phyloP scores from a whole-genome alignment of 2,888 invertebrate genomes.

The Punctoribates punctum region DNA sequence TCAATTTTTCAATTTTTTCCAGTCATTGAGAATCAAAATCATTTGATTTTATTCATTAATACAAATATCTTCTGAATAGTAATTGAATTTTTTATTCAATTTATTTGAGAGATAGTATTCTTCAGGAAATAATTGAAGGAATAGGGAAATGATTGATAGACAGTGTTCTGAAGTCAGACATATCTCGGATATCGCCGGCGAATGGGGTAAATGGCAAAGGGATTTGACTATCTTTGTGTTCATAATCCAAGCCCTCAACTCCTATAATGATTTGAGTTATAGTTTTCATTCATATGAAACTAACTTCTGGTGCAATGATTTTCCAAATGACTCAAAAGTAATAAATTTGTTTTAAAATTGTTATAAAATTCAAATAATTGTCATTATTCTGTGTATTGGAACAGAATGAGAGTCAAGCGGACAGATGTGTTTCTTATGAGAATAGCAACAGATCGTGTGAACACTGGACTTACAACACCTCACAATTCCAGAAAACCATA shows the following conservation, averaged over 20 bases:
- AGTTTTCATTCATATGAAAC: conserved; percentile 29
- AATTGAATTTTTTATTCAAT: not conserved
- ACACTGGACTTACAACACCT: conserved; percentile 14
- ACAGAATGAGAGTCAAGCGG: not conserved
- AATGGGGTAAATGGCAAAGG: conserved; percentile 34
- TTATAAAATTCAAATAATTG: not conserved
- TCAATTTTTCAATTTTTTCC: not conserved
- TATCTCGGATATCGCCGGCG: conserved; percentile 24
- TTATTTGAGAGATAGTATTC: too few relatives aligned
- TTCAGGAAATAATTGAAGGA: not conserved
- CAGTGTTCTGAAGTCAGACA: not conserved
- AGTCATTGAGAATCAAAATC: not conserved
- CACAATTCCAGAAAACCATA: not conserved
- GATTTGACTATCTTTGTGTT: conserved; percentile 16
- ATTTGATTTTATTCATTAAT: not conserved
- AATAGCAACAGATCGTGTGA: not conserved
- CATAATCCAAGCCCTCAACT: not conserved
- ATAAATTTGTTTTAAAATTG: not conserved
- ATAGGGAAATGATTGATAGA: not conserved
- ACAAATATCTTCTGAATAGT: too few relatives aligned
- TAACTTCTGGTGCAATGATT: conserved; percentile 24
- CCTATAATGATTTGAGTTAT: conserved; percentile 13
- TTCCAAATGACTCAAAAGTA: not conserved
- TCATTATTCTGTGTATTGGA: not conserved
- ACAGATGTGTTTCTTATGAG: not conserved